A percentile compares a stretch with the other conserved stretches of the same genome.
These are phyloP conservation scores for Callaeas wilsoni DNA, from an alignment of 2,113 vertebrate genomes.

Conservation along the genomic window DNA sequence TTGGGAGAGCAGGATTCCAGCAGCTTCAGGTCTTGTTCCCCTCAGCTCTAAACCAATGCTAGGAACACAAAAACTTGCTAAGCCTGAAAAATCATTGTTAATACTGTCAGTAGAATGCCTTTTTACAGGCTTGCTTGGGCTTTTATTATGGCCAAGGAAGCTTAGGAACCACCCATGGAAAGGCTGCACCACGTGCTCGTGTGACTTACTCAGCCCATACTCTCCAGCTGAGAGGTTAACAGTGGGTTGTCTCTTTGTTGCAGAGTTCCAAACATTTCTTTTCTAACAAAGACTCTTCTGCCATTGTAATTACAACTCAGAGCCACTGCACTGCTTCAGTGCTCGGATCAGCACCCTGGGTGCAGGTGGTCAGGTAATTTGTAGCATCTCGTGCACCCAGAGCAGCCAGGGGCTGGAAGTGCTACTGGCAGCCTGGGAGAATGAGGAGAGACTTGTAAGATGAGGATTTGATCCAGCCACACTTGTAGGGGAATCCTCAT, in stretches of 20 bases:
- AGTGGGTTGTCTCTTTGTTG: background rate
- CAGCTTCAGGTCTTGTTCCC: background rate
- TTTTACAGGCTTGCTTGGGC: background rate
- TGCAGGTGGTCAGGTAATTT: too few relatives aligned
- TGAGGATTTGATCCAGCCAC: background rate
- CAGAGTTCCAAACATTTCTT: background rate
- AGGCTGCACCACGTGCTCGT: rapidly evolving
- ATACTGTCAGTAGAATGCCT: background rate
- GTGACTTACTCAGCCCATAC: background rate
- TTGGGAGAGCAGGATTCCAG: background rate
- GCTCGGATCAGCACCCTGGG: rapidly evolving
- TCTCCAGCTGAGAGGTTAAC: background rate
- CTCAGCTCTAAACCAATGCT: background rate
- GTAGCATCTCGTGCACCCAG: rapidly evolving
- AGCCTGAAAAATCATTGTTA: background rate
- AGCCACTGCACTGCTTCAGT: background rate
- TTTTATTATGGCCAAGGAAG: background rate
- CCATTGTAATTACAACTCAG: background rate
- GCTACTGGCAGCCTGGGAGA: background rate
- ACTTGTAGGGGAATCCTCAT: background rate
- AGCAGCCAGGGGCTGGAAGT: background rate
- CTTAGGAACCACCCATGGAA: background rate
- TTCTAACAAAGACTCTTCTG: background rate
- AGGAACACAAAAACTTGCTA: background rate
- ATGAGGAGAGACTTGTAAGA: rapidly evolving